Base-by-base conservation (phyloP, 2,888 invertebrate species). In the Scaptomyza tumidula region DNA sequence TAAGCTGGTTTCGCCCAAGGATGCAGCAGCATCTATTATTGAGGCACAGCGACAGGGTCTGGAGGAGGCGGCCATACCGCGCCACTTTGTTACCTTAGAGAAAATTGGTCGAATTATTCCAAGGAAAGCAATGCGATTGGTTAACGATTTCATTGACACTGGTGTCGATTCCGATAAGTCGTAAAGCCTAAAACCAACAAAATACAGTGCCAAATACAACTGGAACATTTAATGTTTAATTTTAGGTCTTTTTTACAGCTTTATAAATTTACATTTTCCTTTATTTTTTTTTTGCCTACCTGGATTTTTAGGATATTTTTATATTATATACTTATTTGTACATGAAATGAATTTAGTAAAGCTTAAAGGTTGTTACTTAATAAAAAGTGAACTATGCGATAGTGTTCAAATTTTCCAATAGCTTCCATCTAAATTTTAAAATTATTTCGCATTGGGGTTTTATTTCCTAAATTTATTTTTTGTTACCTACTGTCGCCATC, bases 21-120 rank as follows among this genome's bases (percentile, higher is more conserved):
- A 94, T 68, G 96, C 95, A 0, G 96, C 95, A 0, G 92, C 93
- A 55, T 91, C 93, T 72, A 96, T 96, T 86, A 93, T 96, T 54
- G 92, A 93, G 54, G 96, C 96, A 0, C 95, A 96, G 76, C 93
- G 95, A 63, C 93, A 94, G 75, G 94, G 95, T 54, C 90, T 94
- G 57, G 75, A 79, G 43, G 95, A 96, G 90, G 92, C 93, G 13
- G 93, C 95, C 33, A 93, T 96, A 49, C 96, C 96, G 0, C 92
- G 93, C 69, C 93, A 93, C 9, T 94, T 94, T 68, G 91, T 93
- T 2, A 72, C 69, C 48, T 10, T 91, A 1, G 92, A 92, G 45
- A 89, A 86, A 57, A 0, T 87, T 0, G 65, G 74, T 9, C 94
- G 95, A 86, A 80, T 93, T 39, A 86, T 95, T 11, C 95, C 96